Conservation (phyloP, 2,888 invertebrate species). For the Oscheius sp. region DNA sequence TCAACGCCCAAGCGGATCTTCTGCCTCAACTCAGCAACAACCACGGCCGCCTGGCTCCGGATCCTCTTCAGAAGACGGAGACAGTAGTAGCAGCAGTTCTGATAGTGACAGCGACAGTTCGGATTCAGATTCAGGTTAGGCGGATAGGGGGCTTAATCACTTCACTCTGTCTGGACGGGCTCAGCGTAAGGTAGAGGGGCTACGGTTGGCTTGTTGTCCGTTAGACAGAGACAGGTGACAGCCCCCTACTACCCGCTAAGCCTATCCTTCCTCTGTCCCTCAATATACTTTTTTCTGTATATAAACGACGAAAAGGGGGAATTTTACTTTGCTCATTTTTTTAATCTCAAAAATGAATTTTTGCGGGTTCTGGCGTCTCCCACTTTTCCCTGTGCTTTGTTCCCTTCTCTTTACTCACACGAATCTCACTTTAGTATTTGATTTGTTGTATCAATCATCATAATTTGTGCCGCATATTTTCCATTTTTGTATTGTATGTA, state of each 20-base stretch:
- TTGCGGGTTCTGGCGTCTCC: slow-evolving; percentile 15
- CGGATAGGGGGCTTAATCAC: slow-evolving; percentile 45
- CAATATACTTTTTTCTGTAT: slow-evolving; percentile 25
- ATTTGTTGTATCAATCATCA: neutral
- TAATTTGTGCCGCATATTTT: neutral
- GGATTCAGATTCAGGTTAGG: slow-evolving; percentile 60
- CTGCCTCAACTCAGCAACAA: no score
- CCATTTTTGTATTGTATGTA: slow-evolving; percentile 4
- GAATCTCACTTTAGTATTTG: slow-evolving; percentile 10
- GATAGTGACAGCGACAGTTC: slow-evolving; percentile 45
- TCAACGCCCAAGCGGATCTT: slow-evolving; percentile 2
- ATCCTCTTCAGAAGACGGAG: slow-evolving; percentile 32
- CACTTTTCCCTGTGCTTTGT: slow-evolving; percentile 26
- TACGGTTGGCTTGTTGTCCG: slow-evolving; percentile 17
- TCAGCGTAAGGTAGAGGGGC: slow-evolving; percentile 17
- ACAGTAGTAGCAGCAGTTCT: slow-evolving; percentile 21
- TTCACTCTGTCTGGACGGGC: slow-evolving; percentile 33
- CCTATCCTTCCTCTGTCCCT: neutral
- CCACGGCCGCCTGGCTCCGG: neutral
- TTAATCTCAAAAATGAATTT: neutral
- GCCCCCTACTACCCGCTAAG: slow-evolving; percentile 20
- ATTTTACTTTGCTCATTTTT: neutral
- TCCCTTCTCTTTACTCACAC: neutral
- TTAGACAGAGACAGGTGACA: slow-evolving; percentile 28
- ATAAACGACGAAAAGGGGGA: slow-evolving; percentile 1